Evolutionary conservation across 2,113 vertebrate species (phyloP).

Genomic region (Crotalus helleri): DNA sequence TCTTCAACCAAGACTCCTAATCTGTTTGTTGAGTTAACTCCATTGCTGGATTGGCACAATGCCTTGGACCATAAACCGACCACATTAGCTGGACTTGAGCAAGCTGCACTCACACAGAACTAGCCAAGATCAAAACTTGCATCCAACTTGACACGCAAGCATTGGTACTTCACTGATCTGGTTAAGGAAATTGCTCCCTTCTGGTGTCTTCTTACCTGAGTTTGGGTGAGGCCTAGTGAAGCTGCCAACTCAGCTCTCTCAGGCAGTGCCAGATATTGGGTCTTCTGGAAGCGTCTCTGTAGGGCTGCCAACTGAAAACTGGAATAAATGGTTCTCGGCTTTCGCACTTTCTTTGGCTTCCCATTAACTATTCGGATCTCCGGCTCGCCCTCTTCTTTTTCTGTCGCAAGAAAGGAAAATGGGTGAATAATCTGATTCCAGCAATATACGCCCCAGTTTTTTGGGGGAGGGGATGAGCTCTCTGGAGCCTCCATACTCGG

Average conservation of each 20-base stretch:
- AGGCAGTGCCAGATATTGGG: conserved; percentile 94
- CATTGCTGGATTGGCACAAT: neutral
- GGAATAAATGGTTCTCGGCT: conserved; percentile 97
- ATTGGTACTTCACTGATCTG: neutral
- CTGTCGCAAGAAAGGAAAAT: conserved; percentile 67
- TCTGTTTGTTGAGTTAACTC: neutral
- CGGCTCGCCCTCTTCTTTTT: conserved; percentile 94
- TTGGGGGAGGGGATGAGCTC: neutral
- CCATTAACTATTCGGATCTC: conserved; percentile 97
- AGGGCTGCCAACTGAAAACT: conserved; percentile 97
- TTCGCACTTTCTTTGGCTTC: conserved; percentile 98
- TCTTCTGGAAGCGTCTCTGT: conserved; percentile 95
- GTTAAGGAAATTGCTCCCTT: neutral
- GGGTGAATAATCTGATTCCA: neutral
- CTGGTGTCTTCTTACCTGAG: conserved; percentile 77
- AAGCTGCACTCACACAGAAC: neutral
- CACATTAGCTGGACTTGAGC: neutral
- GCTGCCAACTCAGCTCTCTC: conserved; percentile 95
- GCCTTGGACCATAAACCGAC: neutral
- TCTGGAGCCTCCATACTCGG: too few relatives aligned
- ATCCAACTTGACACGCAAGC: neutral
- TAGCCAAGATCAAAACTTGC: neutral
- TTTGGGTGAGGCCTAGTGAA: conserved; percentile 93
- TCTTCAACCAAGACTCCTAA: neutral
- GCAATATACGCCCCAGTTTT: too few relatives aligned